Evolutionary conservation across 2,113 vertebrate species (phyloP).

Genomic region (Zapus hudsonius): DNA sequence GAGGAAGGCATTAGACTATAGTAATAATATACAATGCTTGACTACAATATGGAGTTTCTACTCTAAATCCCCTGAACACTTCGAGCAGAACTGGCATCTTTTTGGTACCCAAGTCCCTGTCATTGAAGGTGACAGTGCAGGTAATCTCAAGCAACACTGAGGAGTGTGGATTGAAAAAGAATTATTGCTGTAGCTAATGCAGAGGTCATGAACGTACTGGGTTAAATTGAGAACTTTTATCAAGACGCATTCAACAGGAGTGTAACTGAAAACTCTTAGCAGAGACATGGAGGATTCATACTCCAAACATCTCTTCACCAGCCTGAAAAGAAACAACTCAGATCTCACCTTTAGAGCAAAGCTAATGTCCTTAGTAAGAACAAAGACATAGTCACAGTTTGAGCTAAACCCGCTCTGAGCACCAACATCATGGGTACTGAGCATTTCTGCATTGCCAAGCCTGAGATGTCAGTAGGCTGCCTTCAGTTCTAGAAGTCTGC

Average conservation of each 20-base stretch:
- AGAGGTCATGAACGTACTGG: neutral
- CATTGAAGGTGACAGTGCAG: neutral
- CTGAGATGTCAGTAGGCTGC: neutral
- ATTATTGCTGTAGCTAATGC: neutral
- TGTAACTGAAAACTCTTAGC: neutral
- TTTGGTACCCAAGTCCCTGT: neutral
- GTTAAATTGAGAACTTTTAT: neutral
- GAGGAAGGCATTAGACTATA: neutral
- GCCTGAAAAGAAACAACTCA: neutral
- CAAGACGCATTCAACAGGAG: neutral
- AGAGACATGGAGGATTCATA: neutral
- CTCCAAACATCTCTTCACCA: neutral
- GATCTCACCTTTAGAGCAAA: neutral
- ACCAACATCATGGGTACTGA: neutral
- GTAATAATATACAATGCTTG: neutral
- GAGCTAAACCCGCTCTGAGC: neutral
- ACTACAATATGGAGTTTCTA: neutral
- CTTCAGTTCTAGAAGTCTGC: neutral
- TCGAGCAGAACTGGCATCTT: neutral
- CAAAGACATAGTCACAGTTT: neutral
- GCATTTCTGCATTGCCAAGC: neutral
- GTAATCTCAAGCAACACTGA: neutral
- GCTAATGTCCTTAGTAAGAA: neutral
- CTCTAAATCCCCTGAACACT: neutral
- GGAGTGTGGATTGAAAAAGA: neutral